Evolutionary conservation across 2,797 vertebrate genomes (phyloP), one percentile per base, ranked within the genome.

Genomic region (Garrulus glandarius): DNA sequence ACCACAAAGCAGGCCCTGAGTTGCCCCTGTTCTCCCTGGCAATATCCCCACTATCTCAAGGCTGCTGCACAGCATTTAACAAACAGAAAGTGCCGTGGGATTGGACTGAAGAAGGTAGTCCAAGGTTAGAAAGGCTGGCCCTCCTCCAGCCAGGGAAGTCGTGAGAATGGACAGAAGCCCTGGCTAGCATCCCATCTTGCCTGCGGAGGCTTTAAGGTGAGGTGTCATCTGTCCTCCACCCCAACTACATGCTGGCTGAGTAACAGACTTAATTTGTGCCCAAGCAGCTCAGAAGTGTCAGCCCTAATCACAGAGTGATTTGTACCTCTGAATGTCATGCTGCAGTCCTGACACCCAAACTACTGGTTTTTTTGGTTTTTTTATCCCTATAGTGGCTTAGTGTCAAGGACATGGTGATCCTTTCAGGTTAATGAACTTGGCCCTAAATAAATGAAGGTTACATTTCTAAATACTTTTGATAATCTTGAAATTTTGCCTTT

Each of bases 1-100:
- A 23, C 21, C 0, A 2, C 0, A 2, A 57, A 49, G 32, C 43
- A 2, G 1, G 23, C 8, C 32, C 41, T 7, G 7, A 49, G 17
- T 22, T 39, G 63, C 32, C 44, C 36, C 12, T 4, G 0, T 37
- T 91, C 68, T 91, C 64, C 84, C 81, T 43, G 1, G 41, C 56
- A 91, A 47, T 49, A 87, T 57, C 64, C 44, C 15, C 2, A 2
- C 82, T 91, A 80, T 84, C 81, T 87, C 81, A 85, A 77, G 52
- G 77, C 70, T 52, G 50, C 41, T 44, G 67, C 49, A 91, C 56
- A 93, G 49, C 4, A 1, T 32, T 87, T 81, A 91, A 77, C 55
- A 91, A 93, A 82, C 20, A 92, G 60, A 60, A 70, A 84, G 41
- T 46, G 49, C 41, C 6, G 3, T 39, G 52, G 56, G 24, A 70